phyloP scores from a whole-genome alignment of 2,888 invertebrate species.

The Monoplex corrugatus region DNA sequence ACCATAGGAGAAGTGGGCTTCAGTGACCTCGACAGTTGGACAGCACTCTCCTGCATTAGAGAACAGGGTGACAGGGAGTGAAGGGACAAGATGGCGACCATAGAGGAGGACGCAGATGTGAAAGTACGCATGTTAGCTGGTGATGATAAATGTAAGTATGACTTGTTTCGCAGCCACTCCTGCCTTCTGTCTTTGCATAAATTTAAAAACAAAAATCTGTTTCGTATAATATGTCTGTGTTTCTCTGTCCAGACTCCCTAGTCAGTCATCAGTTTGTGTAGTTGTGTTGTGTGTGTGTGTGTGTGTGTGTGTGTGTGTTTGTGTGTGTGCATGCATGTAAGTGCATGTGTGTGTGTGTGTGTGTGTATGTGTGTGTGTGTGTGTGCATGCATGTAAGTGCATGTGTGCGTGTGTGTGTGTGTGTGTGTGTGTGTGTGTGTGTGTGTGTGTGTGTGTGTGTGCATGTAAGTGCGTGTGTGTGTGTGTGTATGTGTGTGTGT shows the following conservation, averaged over 20 bases:
- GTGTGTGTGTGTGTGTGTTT: slow-evolving; percentile 62
- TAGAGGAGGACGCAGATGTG: slow-evolving; percentile 62
- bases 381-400: not conserved
- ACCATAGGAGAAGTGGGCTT: not conserved
- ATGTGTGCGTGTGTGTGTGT: not conserved
- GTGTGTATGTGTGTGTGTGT: not conserved
- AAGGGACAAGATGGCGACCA: slow-evolving; percentile 24
- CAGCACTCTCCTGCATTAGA: no score
- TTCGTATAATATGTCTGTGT: no score
- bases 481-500: no score
- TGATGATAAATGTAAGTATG: slow-evolving; percentile 54
- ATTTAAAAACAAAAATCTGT: no score
- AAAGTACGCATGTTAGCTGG: slow-evolving; percentile 64
- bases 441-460: not conserved
- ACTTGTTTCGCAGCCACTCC: no score
- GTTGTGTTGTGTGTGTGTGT: slow-evolving; percentile 29
- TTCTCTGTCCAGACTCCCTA: no score
- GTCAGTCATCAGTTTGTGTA: no score
- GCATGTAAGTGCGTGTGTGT: not conserved
- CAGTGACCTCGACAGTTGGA: not conserved
- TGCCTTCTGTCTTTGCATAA: no score
- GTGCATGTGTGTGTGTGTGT: not conserved
- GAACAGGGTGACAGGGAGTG: no score
- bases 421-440: not conserved
- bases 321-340: slow-evolving; percentile 53